These are phyloP conservation scores for Ailurus styani DNA, from an alignment of 2,113 vertebrate species.

Conservation along the genomic window DNA sequence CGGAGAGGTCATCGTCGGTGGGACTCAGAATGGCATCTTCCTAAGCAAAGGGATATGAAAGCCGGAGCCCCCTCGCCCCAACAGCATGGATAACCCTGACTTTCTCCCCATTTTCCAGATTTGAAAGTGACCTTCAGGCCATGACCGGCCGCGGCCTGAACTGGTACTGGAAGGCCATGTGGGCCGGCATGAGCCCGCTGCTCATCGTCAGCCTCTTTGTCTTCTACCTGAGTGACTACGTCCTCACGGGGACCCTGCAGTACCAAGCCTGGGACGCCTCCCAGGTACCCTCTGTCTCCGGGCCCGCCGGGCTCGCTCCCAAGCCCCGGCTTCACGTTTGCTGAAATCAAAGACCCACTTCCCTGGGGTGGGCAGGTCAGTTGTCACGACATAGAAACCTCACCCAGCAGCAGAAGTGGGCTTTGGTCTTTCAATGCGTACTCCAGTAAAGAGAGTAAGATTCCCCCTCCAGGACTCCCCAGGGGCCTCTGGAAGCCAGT, in stretches of 20 bases:
- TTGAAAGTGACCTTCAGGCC: conserved; percentile 90
- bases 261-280: conserved; percentile 94
- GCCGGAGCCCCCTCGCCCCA: not conserved
- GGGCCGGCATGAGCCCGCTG: conserved; percentile 86
- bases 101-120: conserved; percentile 79
- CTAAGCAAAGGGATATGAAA: not conserved
- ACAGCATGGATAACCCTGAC: not conserved
- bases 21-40: not conserved
- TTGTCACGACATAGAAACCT: no score
- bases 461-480: no score
- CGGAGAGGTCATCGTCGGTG: not conserved
- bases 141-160: conserved; percentile 87
- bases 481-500: fast-evolving
- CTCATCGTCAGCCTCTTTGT: conserved; percentile 89
- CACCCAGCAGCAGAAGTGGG: not conserved
- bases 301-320: not conserved
- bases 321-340: not conserved
- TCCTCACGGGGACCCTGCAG: conserved; percentile 86
- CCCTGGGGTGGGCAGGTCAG: not conserved
- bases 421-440: not conserved
- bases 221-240: conserved; percentile 91
- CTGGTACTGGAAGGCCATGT: conserved; percentile 93
- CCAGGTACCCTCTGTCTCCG: conserved; percentile 77
- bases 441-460: no score
- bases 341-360: not conserved